A percentile compares a stretch with the other conserved stretches of the same genome.
Conservation (phyloP, 2,113 vertebrate species). For the Daboia siamensis region DNA sequence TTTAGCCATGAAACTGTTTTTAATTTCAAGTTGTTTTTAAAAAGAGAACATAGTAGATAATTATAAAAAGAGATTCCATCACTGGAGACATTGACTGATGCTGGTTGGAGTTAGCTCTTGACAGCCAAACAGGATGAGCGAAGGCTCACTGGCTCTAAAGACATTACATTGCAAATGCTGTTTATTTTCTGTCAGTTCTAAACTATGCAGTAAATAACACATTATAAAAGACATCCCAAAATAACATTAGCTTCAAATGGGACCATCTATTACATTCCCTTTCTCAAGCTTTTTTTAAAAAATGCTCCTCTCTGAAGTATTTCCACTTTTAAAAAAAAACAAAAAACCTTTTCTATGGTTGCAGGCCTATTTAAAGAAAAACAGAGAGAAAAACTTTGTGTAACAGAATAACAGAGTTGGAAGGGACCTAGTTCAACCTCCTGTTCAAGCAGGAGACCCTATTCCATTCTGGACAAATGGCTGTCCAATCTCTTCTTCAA, state of each 20-base stretch:
- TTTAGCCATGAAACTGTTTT: constrained; percentile 66
- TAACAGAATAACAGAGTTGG: constrained; percentile 24
- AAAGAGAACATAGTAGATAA: constrained; percentile 61
- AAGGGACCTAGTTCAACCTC: neutral
- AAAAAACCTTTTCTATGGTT: constrained; percentile 50
- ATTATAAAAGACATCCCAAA: constrained; percentile 68
- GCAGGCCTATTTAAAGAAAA: constrained; percentile 70
- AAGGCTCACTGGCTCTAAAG: constrained; percentile 60
- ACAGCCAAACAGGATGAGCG: constrained; percentile 70
- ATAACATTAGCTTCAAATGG: constrained; percentile 72
- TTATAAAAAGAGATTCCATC: constrained; percentile 67
- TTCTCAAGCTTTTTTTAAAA: constrained; percentile 53
- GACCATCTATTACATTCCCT: constrained; percentile 71
- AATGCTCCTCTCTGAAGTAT: constrained; percentile 18
- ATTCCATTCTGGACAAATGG: too few relatives aligned
- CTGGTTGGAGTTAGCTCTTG: constrained; percentile 50
- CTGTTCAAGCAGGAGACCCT: too few relatives aligned
- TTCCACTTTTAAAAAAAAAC: neutral
- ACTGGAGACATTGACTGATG: constrained; percentile 69
- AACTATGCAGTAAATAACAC: constrained; percentile 75
- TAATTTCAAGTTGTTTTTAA: constrained; percentile 52
- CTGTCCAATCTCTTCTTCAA: too few relatives aligned
- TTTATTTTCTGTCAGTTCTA: constrained; percentile 75
- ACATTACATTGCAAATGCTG: constrained; percentile 71
- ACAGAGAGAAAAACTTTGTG: constrained; percentile 33